phyloP scores from a whole-genome alignment of 2,113 vertebrate genomes.

The human (Homo sapiens) region GRCh38 chr19:32827001-32827500 shows the following conservation, averaged over 20 bases:
- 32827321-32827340: neutral
- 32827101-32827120: too few species aligned
- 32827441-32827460: too few species aligned
- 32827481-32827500: too few species aligned
- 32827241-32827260: conserved; percentile 78
- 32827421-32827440: too few species aligned
- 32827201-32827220: conserved; percentile 27
- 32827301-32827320: fast-evolving
- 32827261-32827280: fast-evolving
- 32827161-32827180: conserved; percentile 49
- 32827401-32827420: too few species aligned
- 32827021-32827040: conserved; percentile 46
- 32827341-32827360: fast-evolving
- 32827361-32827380: too few species aligned
- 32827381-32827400: too few species aligned
- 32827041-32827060: neutral
- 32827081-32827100: neutral
- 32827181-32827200: neutral
- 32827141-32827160: neutral
- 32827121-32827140: neutral
- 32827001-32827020: neutral
- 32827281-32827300: neutral
- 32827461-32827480: too few species aligned
- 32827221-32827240: conserved; percentile 25
- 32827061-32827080: neutral